Conservation (phyloP, 2,113 vertebrate genomes). For the Pachyramphus minor region DNA sequence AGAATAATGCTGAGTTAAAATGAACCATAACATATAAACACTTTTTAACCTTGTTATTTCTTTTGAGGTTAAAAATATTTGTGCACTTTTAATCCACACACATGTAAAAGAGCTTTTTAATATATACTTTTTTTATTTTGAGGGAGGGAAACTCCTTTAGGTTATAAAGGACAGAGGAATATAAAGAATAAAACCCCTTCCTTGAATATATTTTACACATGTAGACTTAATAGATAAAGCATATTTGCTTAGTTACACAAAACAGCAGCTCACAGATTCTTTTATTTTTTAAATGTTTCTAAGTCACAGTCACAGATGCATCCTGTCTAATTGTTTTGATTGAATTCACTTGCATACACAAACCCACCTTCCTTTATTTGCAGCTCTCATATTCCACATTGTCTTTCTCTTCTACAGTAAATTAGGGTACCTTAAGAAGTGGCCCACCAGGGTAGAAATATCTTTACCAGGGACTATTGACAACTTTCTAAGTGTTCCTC, state of each 20-base stretch:
- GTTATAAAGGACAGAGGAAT: neutral
- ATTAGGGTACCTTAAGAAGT: neutral
- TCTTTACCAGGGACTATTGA: neutral
- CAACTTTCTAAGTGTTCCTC: neutral
- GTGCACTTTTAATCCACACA: neutral
- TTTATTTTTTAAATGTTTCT: neutral
- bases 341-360: neutral
- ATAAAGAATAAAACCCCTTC: neutral
- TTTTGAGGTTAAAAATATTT: neutral
- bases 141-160: neutral
- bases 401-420: neutral
- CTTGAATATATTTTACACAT: neutral
- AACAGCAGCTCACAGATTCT: neutral
- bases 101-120: neutral
- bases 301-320: neutral
- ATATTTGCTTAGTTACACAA: neutral
- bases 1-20: neutral
- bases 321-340: neutral
- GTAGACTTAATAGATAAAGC: neutral
- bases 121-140: neutral
- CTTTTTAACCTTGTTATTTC: neutral
- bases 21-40: accelerated
- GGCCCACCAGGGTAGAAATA: neutral
- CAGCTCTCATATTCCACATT: neutral
- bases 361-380: neutral